Evolutionary conservation across 2,888 invertebrate species (phyloP).

Genomic region (Stenoptilia bipunctidactyla): DNA sequence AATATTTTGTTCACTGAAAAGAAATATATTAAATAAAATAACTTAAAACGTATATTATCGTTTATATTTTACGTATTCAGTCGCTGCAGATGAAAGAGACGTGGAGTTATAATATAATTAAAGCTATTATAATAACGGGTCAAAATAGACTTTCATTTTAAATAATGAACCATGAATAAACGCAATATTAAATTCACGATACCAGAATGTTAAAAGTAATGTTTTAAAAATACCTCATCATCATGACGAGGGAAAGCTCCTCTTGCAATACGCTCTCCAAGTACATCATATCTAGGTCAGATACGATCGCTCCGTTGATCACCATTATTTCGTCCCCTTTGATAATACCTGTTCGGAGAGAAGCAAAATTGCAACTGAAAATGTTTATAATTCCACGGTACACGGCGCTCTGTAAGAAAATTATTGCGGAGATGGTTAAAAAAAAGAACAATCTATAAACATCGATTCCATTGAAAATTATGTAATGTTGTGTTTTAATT

Average conservation of each 20-base stretch:
- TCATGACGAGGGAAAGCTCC: constrained; percentile 94
- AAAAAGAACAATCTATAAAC: background rate
- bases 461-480: too few relatives aligned
- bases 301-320: constrained; percentile 97
- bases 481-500: too few relatives aligned
- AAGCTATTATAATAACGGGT: too few relatives aligned
- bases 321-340: constrained; percentile 99
- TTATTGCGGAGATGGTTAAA: constrained; percentile 13
- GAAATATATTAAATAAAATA: constrained; percentile 31
- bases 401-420: constrained; percentile 9
- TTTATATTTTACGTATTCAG: too few relatives aligned
- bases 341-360: constrained; percentile 83
- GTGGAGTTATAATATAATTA: too few relatives aligned
- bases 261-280: constrained; percentile 96
- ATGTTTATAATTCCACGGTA: constrained; percentile 25
- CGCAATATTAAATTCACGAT: constrained; percentile 9
- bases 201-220: constrained; percentile 17
- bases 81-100: too few relatives aligned
- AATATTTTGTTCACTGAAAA: constrained; percentile 26
- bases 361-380: constrained; percentile 35
- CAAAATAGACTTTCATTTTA: too few relatives aligned
- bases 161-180: constrained; percentile 21
- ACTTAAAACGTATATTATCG: too few relatives aligned
- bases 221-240: constrained; percentile 81
- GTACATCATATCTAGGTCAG: constrained; percentile 99